phyloP scores from a whole-genome alignment of 2,888 invertebrate species.

The Eudemis profundana region DNA sequence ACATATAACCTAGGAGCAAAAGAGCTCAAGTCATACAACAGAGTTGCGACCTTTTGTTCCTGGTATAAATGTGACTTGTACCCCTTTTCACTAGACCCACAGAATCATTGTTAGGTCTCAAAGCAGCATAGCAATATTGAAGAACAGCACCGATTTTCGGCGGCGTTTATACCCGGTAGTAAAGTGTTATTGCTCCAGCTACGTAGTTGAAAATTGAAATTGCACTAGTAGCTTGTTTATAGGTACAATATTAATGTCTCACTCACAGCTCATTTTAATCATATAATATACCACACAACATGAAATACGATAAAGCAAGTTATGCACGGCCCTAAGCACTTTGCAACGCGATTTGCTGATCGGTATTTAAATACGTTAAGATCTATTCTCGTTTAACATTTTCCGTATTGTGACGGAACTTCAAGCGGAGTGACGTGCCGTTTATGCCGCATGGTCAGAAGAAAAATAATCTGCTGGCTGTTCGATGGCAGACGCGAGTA shows the following conservation, averaged over 20 bases:
- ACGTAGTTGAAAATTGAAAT: conserved; percentile 2
- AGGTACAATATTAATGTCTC: conserved; percentile 3
- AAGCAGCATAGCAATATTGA: background rate
- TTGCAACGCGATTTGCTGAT: conserved; percentile 11
- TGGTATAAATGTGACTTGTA: too few species aligned
- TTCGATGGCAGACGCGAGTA: conserved; percentile 57
- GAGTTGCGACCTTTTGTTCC: too few species aligned
- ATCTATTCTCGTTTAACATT: conserved; percentile 62
- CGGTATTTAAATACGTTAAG: conserved; percentile 36
- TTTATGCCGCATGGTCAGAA: conserved; percentile 60
- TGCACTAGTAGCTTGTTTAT: background rate
- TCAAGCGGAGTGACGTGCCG: conserved; percentile 63
- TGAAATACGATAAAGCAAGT: background rate
- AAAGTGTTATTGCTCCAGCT: background rate
- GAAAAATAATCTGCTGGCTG: conserved; percentile 63
- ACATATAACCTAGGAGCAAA: too few species aligned
- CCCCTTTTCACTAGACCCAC: too few species aligned
- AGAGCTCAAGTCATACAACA: too few species aligned
- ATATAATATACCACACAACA: background rate
- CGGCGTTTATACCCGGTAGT: background rate
- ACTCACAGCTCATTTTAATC: conserved; percentile 6
- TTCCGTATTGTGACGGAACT: conserved; percentile 69
- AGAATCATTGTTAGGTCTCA: too few species aligned
- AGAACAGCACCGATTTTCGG: background rate
- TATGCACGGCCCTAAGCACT: conserved; percentile 1